Conservation (phyloP, 2,888 invertebrate species). For the Campoletis raptor region DNA sequence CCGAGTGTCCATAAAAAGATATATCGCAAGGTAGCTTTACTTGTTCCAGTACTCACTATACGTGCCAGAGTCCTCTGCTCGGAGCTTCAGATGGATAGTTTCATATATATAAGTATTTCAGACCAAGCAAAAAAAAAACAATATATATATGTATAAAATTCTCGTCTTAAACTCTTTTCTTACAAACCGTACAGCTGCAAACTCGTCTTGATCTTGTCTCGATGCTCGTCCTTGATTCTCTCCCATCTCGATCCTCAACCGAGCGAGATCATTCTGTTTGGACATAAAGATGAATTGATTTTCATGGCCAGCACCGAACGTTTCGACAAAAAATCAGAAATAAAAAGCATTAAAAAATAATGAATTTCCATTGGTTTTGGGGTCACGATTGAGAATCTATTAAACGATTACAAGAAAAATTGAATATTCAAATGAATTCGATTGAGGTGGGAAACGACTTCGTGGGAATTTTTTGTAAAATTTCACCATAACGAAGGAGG, state of each 20-base stretch:
- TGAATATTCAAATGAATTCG: not conserved
- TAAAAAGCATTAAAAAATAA: not conserved
- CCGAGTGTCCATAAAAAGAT: conserved; percentile 73
- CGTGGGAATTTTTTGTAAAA: not conserved
- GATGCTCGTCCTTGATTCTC: conserved; percentile 54
- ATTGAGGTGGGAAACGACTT: not conserved
- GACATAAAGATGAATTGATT: conserved; percentile 10
- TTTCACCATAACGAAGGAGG: not conserved
- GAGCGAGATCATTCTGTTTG: conserved; percentile 12
- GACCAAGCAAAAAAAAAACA: not conserved
- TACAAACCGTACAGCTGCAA: conserved; percentile 50
- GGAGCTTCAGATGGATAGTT: conserved; percentile 31
- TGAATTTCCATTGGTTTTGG: not conserved
- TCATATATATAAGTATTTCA: not conserved
- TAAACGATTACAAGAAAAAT: not conserved
- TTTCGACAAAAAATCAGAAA: not conserved
- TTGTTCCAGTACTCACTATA: conserved; percentile 50
- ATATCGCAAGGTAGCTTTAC: conserved; percentile 66
- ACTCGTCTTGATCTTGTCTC: conserved; percentile 56
- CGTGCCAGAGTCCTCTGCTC: conserved; percentile 46
- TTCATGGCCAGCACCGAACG: not conserved
- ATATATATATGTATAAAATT: conserved; percentile 4
- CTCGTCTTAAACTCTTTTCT: conserved; percentile 40
- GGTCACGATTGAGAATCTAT: not conserved
- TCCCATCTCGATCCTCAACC: conserved; percentile 13